Evolutionary conservation across 2,797 vertebrate genomes (phyloP), one percentile per base, ranked within the genome.

Genomic region (Tympanoctomys barrerae): DNA sequence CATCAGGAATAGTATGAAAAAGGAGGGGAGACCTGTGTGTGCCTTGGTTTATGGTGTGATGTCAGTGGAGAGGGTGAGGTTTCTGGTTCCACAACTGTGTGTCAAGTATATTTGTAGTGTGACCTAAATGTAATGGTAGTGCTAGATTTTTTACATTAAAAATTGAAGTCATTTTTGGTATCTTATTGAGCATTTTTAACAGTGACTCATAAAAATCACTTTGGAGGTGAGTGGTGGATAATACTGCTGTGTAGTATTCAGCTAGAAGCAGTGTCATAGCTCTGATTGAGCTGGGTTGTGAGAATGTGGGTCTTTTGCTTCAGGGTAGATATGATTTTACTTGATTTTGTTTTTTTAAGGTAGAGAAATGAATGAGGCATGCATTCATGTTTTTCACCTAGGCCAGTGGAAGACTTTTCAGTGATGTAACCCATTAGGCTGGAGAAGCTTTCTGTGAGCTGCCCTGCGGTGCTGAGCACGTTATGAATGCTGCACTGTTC

Each of bases 401-500:
- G 98, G 96, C 96, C 96, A 97, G 97, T 96, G 98, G 97, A 97
- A 97, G 98, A 97, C 95, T 98, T 98, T 98, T 96, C 97, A 97
- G 97, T 98, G 98, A 98, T 98, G 98, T 98, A 98, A 98, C 97
- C 98, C 98, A 59, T 98, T 98, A 98, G 98, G 94, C 94, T 97
- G 98, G 97, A 98, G 98, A 97, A 97, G 98, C 97, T 98, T 98
- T 98, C 98, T 98, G 96, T 98, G 98, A 81, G 97, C 98, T 98
- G 98, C 98, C 98, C 98, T 84, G 97, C 66, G 0, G 98, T 97
- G 98, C 98, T 98, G 98, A 98, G 98, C 98, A 95, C 96, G 97
- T 98, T 98, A 99, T 99, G 98, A 99, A 99, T 99, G 98, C 98
- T 21, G 98, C 94, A 98, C 98, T 99, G 99, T 99, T 98, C 98